Evolutionary conservation across 2,888 invertebrate genomes (phyloP).

Genomic region (Morpho deidamia): DNA sequence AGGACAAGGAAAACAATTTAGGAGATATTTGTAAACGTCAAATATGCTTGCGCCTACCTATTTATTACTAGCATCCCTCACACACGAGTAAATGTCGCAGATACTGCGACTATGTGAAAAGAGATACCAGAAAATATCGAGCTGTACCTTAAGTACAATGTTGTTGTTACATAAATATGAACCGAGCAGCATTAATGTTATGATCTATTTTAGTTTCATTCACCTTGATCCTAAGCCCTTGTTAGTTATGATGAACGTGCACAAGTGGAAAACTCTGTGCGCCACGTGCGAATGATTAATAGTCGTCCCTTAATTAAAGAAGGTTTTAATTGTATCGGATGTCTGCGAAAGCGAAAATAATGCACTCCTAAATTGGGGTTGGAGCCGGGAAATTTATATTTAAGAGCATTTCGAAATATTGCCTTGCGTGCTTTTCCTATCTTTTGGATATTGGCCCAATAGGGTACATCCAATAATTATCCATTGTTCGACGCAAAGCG

Average conservation of each 20-base stretch:
- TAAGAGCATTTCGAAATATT: constrained; percentile 58
- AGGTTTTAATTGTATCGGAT: constrained; percentile 80
- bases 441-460: constrained; percentile 36
- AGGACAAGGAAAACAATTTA: constrained; percentile 62
- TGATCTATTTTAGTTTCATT: constrained; percentile 43
- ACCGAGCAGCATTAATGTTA: constrained; percentile 38
- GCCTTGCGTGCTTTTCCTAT: constrained; percentile 60
- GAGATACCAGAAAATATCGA: constrained; percentile 62
- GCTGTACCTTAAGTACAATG: constrained; percentile 50
- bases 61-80: constrained; percentile 77
- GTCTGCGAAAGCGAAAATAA: constrained; percentile 78
- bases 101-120: constrained; percentile 75
- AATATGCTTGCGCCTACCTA: constrained; percentile 75
- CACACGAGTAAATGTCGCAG: constrained; percentile 75
- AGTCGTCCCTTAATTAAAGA: constrained; percentile 78
- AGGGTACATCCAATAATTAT: constrained; percentile 27
- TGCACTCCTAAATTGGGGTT: constrained; percentile 77
- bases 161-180: constrained; percentile 33
- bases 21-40: constrained; percentile 74
- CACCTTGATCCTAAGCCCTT: constrained; percentile 35
- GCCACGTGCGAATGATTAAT: constrained; percentile 80
- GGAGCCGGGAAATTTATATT: constrained; percentile 69
- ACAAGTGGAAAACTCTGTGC: constrained; percentile 76
- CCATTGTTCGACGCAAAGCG: constrained; percentile 27
- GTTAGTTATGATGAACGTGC: constrained; percentile 50